Percentiles rank a stretch among this genome's conserved stretches.
Conservation (phyloP, 2,797 vertebrate species). For the Melopsittacus undulatus region DNA sequence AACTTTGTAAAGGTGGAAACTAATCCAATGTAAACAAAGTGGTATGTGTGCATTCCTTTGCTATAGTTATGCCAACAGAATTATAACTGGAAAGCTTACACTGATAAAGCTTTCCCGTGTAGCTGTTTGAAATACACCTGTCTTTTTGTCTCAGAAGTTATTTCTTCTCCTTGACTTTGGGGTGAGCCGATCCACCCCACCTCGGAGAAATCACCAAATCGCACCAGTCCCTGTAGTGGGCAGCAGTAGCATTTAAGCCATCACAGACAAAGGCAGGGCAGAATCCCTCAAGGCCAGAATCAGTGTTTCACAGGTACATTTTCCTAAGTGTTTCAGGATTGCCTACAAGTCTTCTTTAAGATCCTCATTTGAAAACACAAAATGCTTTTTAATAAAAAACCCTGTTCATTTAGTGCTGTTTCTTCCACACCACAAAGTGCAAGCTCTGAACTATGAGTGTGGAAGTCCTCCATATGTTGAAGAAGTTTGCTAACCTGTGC, state of each 20-base stretch:
- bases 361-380: neutral
- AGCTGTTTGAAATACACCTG: neutral
- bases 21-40: conserved; percentile 18
- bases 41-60: conserved; percentile 13
- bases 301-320: neutral
- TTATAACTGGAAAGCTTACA: conserved; percentile 4
- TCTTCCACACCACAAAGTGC: neutral
- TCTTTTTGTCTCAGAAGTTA: conserved; percentile 9
- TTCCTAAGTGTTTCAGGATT: neutral
- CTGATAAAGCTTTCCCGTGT: neutral
- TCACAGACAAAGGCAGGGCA: neutral
- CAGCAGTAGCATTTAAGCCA: neutral
- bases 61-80: neutral
- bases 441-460: neutral
- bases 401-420: neutral
- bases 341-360: neutral
- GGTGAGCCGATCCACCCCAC: neutral
- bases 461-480: neutral
- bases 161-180: neutral
- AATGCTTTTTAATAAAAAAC: neutral
- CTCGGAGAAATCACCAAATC: neutral
- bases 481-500: neutral
- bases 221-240: neutral
- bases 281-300: neutral
- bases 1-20: neutral